Evolutionary conservation across 2,113 vertebrate species (phyloP).

Genomic region (Phylloscopus trochiloides): DNA sequence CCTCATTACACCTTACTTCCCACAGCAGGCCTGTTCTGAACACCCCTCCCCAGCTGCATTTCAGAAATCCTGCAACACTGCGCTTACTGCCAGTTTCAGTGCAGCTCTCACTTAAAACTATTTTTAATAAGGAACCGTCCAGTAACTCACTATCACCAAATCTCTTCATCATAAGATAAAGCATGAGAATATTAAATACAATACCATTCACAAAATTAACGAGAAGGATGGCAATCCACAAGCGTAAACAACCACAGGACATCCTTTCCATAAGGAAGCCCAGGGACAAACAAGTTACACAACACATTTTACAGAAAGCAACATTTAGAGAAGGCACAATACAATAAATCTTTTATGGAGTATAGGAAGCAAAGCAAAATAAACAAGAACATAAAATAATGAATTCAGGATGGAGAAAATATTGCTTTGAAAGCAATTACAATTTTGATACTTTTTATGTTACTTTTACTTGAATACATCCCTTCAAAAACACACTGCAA

Average conservation of each 20-base stretch:
- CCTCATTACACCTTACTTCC: not conserved
- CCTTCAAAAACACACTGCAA: not conserved
- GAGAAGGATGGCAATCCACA: not conserved
- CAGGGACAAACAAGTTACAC: slow-evolving; percentile 28
- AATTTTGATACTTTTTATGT: not conserved
- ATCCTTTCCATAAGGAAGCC: slow-evolving; percentile 28
- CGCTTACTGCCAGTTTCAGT: not conserved
- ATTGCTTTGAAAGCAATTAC: not conserved
- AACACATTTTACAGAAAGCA: not conserved
- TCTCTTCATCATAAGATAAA: not conserved
- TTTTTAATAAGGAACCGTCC: not conserved
- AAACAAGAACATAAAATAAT: not conserved
- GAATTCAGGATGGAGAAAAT: not conserved
- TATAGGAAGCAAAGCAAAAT: not conserved
- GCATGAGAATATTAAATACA: not conserved
- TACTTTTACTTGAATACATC: not conserved
- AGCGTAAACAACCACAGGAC: not conserved
- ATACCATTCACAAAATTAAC: not conserved
- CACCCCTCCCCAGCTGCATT: not conserved
- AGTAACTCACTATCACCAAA: not conserved
- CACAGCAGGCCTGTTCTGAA: fast-evolving
- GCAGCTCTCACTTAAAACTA: not conserved
- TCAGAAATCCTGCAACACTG: not conserved
- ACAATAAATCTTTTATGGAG: not conserved
- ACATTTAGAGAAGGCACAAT: not conserved